phyloP scores from a whole-genome alignment of 2,113 vertebrate species.

The Hemichromis elongatus region DNA sequence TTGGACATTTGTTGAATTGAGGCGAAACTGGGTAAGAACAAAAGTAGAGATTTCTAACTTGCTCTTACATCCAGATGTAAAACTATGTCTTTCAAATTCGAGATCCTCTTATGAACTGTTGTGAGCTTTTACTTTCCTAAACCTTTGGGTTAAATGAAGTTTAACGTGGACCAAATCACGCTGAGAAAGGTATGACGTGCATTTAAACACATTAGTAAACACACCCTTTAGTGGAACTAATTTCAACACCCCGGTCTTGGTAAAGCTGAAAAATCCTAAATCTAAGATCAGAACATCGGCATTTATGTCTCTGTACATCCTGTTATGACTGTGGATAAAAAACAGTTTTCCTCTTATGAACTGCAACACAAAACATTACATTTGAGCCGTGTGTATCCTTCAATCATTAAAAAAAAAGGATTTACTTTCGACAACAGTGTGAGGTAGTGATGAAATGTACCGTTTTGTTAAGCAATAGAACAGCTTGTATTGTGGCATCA shows the following conservation, averaged over 20 bases:
- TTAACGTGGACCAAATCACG: background rate
- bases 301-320: background rate
- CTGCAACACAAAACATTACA: background rate
- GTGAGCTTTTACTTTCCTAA: background rate
- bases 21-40: background rate
- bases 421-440: background rate
- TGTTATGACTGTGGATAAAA: background rate
- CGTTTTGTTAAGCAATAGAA: background rate
- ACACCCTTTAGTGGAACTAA: background rate
- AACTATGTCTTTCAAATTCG: background rate
- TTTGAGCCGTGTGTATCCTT: background rate
- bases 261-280: background rate
- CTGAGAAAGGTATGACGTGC: background rate
- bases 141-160: accelerated
- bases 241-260: background rate
- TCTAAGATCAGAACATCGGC: background rate
- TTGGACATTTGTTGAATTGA: background rate
- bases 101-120: background rate
- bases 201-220: background rate
- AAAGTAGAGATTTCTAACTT: background rate
- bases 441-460: background rate
- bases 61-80: background rate
- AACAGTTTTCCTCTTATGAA: background rate
- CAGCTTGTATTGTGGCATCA: background rate
- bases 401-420: background rate